These are phyloP conservation scores for Diadromus collaris DNA, from an alignment of 2,888 invertebrate genomes.

Conservation along the genomic window DNA sequence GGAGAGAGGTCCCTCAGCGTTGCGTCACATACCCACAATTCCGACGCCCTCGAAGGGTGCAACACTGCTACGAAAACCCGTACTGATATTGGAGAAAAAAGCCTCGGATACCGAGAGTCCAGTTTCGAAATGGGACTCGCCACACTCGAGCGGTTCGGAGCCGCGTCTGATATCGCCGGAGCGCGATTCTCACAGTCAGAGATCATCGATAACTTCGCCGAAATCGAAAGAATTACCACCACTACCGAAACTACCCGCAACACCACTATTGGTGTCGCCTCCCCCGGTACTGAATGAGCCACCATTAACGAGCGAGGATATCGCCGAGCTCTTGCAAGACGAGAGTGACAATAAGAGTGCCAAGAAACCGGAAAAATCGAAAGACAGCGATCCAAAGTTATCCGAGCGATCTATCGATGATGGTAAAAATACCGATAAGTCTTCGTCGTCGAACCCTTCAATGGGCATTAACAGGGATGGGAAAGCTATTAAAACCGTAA, in stretches of 20 bases:
- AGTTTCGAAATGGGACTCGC: conserved; percentile 59
- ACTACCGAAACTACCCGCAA: conserved; percentile 58
- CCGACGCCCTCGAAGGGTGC: conserved; percentile 71
- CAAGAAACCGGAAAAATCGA: conserved; percentile 52
- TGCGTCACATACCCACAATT: conserved; percentile 70
- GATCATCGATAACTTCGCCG: conserved; percentile 62
- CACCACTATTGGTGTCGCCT: conserved; percentile 70
- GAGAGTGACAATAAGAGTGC: conserved; percentile 74
- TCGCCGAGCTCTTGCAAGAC: conserved; percentile 77
- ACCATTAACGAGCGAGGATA: conserved; percentile 76
- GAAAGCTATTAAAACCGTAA: conserved; percentile 46
- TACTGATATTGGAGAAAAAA: conserved; percentile 68
- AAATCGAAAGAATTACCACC: conserved; percentile 61
- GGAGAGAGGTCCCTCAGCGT: background rate
- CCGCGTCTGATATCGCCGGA: conserved; percentile 69
- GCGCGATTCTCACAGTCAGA: conserved; percentile 63
- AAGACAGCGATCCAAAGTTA: conserved; percentile 4
- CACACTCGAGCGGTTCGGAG: conserved; percentile 61
- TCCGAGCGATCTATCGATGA: conserved; percentile 26
- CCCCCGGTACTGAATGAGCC: conserved; percentile 73
- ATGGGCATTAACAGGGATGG: conserved; percentile 47
- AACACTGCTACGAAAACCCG: conserved; percentile 66
- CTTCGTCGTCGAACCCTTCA: conserved; percentile 20
- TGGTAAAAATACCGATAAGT: conserved; percentile 41
- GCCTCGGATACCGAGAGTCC: conserved; percentile 54